Conservation (phyloP, 2,113 vertebrate genomes). For the Prochilodus magdalenae region DNA sequence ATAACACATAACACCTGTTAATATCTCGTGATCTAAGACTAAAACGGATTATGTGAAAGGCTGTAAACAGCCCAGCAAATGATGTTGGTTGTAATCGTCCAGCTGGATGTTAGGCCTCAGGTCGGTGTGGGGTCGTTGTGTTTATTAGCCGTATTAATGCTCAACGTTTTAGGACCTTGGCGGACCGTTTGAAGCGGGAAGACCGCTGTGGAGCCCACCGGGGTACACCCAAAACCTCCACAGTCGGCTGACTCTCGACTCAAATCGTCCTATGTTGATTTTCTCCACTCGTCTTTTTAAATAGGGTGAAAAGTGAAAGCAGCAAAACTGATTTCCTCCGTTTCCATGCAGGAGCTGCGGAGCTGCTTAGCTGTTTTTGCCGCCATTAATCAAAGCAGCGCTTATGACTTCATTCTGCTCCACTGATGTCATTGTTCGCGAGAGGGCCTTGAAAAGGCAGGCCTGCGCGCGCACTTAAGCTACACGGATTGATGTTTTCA, state of each 20-base stretch:
- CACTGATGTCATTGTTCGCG: constrained; percentile 64
- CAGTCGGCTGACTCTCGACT: too few relatives aligned
- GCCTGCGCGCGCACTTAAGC: constrained; percentile 51
- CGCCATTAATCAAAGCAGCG: constrained; percentile 71
- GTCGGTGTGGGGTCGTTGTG: neutral
- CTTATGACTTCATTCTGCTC: constrained; percentile 68
- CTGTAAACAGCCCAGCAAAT: neutral
- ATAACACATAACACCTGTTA: neutral
- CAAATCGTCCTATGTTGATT: too few relatives aligned
- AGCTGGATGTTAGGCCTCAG: neutral
- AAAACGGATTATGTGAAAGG: constrained; percentile 6
- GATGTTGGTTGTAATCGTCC: neutral
- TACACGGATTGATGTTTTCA: constrained; percentile 54
- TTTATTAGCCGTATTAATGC: constrained; percentile 3
- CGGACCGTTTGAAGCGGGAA: neutral
- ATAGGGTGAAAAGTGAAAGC: constrained; percentile 27
- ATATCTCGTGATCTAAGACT: neutral
- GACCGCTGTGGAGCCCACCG: too few relatives aligned
- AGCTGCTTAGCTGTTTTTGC: constrained; percentile 35
- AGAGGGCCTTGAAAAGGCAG: constrained; percentile 62
- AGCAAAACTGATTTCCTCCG: constrained; percentile 30
- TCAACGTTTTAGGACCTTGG: constrained; percentile 2
- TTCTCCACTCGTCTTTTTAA: neutral
- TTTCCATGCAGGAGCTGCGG: constrained; percentile 33
- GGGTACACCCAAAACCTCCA: too few relatives aligned